A percentile compares a stretch with the other conserved stretches of the same genome.
Conservation (phyloP, 2,888 invertebrate species). For the Chaetogeoica ovagalla region DNA sequence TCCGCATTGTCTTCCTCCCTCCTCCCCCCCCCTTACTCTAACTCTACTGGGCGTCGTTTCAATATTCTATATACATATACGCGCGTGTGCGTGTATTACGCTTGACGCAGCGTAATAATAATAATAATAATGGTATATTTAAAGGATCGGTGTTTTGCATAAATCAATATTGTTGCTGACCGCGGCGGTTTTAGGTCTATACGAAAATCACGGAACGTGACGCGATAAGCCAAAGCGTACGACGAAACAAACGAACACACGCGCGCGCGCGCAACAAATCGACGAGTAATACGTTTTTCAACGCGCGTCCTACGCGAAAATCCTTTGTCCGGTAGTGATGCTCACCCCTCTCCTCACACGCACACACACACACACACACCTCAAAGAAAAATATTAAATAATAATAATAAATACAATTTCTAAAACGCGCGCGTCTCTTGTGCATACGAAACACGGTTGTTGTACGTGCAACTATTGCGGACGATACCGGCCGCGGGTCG, state of each 20-base stretch:
- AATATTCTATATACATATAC: no score
- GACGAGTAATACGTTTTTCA: not conserved
- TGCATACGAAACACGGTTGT: constrained; percentile 32
- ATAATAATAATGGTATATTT: not conserved
- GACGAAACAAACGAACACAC: constrained; percentile 14
- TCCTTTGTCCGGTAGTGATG: constrained; percentile 23
- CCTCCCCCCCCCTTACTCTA: no score
- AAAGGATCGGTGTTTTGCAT: constrained; percentile 40
- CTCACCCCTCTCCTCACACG: not conserved
- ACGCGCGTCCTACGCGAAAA: constrained; percentile 22
- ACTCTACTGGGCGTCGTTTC: not conserved
- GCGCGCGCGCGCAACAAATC: not conserved
- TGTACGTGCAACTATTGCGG: constrained; percentile 44
- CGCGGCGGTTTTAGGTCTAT: constrained; percentile 20
- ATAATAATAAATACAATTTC: not conserved
- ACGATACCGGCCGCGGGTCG: constrained; percentile 14
- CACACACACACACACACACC: not conserved
- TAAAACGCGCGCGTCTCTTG: not conserved
- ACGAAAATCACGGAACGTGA: constrained; percentile 36
- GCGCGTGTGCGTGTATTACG: not conserved
- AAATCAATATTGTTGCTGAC: constrained; percentile 49
- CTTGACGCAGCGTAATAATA: constrained; percentile 18
- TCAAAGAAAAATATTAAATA: not conserved
- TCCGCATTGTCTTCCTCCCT: constrained; percentile 5
- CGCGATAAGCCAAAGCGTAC: constrained; percentile 7